These are phyloP conservation scores for Drosophila greeni DNA, from an alignment of 2,888 invertebrate species.

Conservation along the genomic window DNA sequence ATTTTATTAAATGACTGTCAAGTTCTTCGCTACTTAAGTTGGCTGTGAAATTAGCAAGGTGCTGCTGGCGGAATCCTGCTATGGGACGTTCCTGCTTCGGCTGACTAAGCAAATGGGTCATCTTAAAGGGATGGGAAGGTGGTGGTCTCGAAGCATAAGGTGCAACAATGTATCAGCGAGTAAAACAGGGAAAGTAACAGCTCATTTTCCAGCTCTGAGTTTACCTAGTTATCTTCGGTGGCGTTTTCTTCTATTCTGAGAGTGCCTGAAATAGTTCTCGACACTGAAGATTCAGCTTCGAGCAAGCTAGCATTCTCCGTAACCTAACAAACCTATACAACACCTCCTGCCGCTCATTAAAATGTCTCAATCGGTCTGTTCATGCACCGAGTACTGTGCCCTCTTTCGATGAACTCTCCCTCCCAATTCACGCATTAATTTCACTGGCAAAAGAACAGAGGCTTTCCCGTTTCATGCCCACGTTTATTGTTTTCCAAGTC, in stretches of 20 bases:
- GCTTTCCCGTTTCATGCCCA: conserved; percentile 66
- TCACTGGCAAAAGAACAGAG: conserved; percentile 53
- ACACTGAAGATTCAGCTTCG: conserved; percentile 10
- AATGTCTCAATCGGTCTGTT: conserved; percentile 69
- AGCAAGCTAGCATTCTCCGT: not conserved
- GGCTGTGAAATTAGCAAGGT: conserved; percentile 45
- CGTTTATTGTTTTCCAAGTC: conserved; percentile 73
- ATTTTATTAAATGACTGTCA: conserved; percentile 67
- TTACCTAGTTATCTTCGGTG: conserved; percentile 11
- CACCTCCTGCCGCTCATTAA: conserved; percentile 55
- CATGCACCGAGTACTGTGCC: conserved; percentile 61
- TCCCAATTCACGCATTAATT: conserved; percentile 43
- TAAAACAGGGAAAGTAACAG: not conserved
- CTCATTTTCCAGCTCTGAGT: conserved; percentile 17
- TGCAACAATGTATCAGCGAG: conserved; percentile 12
- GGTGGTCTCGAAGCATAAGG: not conserved
- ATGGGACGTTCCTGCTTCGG: conserved; percentile 9
- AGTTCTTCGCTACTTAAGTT: conserved; percentile 46
- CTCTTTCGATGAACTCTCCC: conserved; percentile 6
- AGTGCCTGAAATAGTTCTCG: conserved; percentile 23
- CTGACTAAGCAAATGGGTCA: conserved; percentile 45
- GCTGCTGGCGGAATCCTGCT: conserved; percentile 3
- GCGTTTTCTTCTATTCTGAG: conserved; percentile 10
- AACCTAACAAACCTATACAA: conserved; percentile 5
- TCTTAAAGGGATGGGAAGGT: conserved; percentile 32